phyloP scores from a whole-genome alignment of 2,113 vertebrate genomes.

The Leptodactylus fuscus region DNA sequence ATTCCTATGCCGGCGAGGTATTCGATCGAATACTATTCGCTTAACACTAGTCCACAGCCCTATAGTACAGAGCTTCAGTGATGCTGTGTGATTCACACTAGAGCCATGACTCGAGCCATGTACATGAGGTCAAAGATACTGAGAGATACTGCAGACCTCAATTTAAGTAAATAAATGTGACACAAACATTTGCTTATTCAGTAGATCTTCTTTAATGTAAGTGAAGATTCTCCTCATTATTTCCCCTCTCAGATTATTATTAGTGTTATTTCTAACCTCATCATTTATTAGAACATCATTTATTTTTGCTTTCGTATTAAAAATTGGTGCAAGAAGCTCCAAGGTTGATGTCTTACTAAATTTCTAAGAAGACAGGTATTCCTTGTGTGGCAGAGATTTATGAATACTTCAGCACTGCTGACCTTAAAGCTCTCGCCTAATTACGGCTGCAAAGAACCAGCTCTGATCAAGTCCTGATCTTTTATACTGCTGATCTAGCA shows the following conservation, averaged over 20 bases:
- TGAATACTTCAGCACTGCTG: slow-evolving; percentile 49
- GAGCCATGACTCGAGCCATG: too few species aligned
- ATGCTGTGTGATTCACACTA: too few species aligned
- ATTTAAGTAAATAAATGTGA: not conserved
- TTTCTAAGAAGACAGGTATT: slow-evolving; percentile 31
- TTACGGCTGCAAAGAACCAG: slow-evolving; percentile 42
- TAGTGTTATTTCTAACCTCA: too few species aligned
- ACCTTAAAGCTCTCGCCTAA: slow-evolving; percentile 51
- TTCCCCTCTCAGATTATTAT: not conserved
- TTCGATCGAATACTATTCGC: too few species aligned
- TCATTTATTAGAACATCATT: not conserved
- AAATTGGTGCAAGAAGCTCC: not conserved
- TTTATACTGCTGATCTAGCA: slow-evolving; percentile 45
- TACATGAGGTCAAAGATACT: too few species aligned
- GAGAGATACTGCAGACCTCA: too few species aligned
- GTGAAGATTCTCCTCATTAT: not conserved
- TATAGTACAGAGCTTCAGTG: too few species aligned
- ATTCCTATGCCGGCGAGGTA: too few species aligned
- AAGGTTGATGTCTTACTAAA: slow-evolving; percentile 39
- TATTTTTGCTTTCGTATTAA: not conserved
- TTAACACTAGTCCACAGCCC: too few species aligned
- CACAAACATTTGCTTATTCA: too few species aligned
- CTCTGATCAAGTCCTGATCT: slow-evolving; percentile 46
- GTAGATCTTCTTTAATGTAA: not conserved
- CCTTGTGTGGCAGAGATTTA: slow-evolving; percentile 52